Evolutionary conservation across 2,113 vertebrate genomes (phyloP), one percentile per base, ranked within the genome.

Genomic region (Sorex araneus): DNA sequence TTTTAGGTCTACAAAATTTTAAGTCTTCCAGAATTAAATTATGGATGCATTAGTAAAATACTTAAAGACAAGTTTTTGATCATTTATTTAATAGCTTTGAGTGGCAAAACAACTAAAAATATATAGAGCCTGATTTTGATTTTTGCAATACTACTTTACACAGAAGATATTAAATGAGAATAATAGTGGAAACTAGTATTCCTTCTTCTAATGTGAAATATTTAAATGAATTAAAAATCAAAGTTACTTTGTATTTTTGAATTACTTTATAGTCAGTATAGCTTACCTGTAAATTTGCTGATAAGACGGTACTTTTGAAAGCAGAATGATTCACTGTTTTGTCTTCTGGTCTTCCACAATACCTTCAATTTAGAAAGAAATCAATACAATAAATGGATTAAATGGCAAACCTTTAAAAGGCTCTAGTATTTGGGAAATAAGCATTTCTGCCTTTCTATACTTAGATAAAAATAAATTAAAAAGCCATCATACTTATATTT

Each of bases 391-490:
- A 89, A 57, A 19, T 64, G 1, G 9, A n/a, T 63, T 85, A 78
- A 84, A 82, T 75, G 2, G 4, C 34, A 60, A 71, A 66, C 19
- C 25, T 63, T 30, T 30, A 87, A 80, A 77, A 63, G 54, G 70
- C 1, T 70, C 5, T 70, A 34, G 2, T 63, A 40, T 74, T 86
- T 81, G 40, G 21, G 71, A 5, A 92, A 76, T 60, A 7, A 30
- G 4, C 80, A 28, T 77, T 87, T 76, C 21, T 93, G 18, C 1
- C n/a, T 75, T 74, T 60, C 81, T 50, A 45, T 19, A 77, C 25
- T 87, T 70, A 54, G n/a, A 71, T 36, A 57, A 87, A 87, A 77
- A 84, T 82, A 66, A 82, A 69, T 89, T 90, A 91, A 87, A 89
- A 86, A 66, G 12, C 8, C 25, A 45, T 1, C 27, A 66, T 81